These are phyloP conservation scores for Rhodophaea formosa DNA, from an alignment of 2,888 invertebrate species.

Conservation along the genomic window DNA sequence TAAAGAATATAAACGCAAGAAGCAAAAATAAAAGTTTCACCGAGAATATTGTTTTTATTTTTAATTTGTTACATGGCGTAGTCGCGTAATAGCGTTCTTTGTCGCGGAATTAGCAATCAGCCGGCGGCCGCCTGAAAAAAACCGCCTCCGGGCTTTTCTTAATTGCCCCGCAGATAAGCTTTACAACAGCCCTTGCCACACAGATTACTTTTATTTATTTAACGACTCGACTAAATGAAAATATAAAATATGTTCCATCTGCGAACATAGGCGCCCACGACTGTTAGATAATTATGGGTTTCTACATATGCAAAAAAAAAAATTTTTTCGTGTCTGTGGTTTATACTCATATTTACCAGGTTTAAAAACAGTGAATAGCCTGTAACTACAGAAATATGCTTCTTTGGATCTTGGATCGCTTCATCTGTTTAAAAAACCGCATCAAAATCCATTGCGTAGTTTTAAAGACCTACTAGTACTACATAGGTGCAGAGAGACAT, in stretches of 20 bases:
- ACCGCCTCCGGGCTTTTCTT: constrained; percentile 60
- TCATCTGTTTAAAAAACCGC: too few species aligned
- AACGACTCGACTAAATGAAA: constrained; percentile 59
- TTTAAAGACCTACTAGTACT: too few species aligned
- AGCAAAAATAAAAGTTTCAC: constrained; percentile 10
- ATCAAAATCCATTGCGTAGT: too few species aligned
- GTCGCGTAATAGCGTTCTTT: constrained; percentile 65
- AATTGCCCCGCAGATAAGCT: constrained; percentile 70
- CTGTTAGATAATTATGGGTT: too few species aligned
- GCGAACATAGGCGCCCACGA: constrained; percentile 27
- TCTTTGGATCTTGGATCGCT: too few species aligned
- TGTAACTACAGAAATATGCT: too few species aligned
- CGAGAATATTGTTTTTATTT: constrained; percentile 37
- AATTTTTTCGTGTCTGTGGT: too few species aligned
- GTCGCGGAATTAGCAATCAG: constrained; percentile 76
- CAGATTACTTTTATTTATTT: constrained; percentile 66
- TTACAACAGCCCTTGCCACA: constrained; percentile 50
- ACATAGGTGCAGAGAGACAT: too few species aligned
- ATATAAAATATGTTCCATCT: constrained; percentile 43
- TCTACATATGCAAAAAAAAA: too few species aligned
- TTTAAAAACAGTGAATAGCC: too few species aligned
- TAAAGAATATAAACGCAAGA: not conserved
- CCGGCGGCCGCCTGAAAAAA: constrained; percentile 52
- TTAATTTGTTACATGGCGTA: constrained; percentile 53
- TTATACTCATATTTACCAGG: too few species aligned